Conservation (phyloP, 2,113 vertebrate genomes). For the Pelmatolapia mariae region DNA sequence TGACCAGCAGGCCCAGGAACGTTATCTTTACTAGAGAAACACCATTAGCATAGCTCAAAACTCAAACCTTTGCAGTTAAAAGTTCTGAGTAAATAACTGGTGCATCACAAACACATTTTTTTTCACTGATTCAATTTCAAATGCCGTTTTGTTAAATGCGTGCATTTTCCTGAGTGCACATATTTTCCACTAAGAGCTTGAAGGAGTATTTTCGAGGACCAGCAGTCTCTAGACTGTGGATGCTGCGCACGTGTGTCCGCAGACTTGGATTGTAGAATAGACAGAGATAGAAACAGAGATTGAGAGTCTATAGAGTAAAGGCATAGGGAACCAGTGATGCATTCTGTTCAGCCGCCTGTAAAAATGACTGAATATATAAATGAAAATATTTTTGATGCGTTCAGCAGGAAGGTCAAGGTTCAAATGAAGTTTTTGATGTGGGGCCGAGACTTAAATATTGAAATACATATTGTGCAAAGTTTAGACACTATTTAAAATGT, state of each 20-base stretch:
- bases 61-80: not conserved
- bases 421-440: constrained; percentile 1
- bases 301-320: not conserved
- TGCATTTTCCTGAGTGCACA: not conserved
- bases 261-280: not conserved
- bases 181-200: not conserved
- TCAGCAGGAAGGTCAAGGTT: not conserved
- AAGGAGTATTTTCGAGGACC: not conserved
- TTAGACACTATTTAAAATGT: not conserved
- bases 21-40: not conserved
- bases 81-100: not conserved
- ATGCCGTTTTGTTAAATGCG: not conserved
- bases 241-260: not conserved
- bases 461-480: not conserved
- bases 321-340: not conserved
- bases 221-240: not conserved
- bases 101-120: not conserved
- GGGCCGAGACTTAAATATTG: not conserved
- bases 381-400: constrained; percentile 23
- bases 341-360: constrained; percentile 13
- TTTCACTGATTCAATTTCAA: not conserved
- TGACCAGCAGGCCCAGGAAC: not conserved
- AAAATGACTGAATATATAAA: constrained; percentile 48
- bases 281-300: constrained; percentile 4
- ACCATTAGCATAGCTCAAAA: not conserved